Percentiles rank a stretch among this genome's conserved stretches.
Conservation (phyloP, 2,888 invertebrate genomes). For the Brenthis hecate region DNA sequence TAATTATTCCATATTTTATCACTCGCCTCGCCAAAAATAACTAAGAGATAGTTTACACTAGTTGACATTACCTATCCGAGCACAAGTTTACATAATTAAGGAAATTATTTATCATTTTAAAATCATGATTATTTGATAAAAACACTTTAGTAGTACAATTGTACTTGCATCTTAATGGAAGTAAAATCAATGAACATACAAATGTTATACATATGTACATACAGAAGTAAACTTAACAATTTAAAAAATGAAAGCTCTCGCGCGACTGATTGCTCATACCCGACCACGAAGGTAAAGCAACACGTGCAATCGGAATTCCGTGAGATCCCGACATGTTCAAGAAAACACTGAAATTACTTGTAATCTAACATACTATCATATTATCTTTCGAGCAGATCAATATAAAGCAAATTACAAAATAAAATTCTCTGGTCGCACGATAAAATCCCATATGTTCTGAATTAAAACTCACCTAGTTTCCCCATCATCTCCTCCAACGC, state of each 20-base stretch:
- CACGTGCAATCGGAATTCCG: conserved; percentile 37
- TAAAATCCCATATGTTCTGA: conserved; percentile 55
- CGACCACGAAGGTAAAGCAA: conserved; percentile 32
- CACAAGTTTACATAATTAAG: not conserved
- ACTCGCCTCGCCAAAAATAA: conserved; percentile 6
- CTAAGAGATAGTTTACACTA: conserved; percentile 1
- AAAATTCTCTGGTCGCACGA: not conserved
- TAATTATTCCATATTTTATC: conserved; percentile 6
- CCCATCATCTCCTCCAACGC: conserved; percentile 86
- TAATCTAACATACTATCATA: conserved; percentile 21
- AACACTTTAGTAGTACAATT: not conserved
- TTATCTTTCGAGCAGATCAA: not conserved
- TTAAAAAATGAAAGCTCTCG: conserved; percentile 37
- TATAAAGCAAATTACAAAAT: not conserved
- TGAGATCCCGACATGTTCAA: conserved; percentile 26
- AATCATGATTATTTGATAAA: not conserved
- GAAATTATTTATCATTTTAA: not conserved
- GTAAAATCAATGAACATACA: not conserved
- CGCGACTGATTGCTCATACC: conserved; percentile 24
- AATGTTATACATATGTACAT: not conserved
- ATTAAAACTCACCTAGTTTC: conserved; percentile 81
- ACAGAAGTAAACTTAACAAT: not conserved
- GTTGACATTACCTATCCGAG: conserved; percentile 10
- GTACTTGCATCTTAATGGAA: not conserved
- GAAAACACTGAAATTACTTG: conserved; percentile 24